phyloP scores from a whole-genome alignment of 2,888 invertebrate species.

The Ornithoptera priamus region DNA sequence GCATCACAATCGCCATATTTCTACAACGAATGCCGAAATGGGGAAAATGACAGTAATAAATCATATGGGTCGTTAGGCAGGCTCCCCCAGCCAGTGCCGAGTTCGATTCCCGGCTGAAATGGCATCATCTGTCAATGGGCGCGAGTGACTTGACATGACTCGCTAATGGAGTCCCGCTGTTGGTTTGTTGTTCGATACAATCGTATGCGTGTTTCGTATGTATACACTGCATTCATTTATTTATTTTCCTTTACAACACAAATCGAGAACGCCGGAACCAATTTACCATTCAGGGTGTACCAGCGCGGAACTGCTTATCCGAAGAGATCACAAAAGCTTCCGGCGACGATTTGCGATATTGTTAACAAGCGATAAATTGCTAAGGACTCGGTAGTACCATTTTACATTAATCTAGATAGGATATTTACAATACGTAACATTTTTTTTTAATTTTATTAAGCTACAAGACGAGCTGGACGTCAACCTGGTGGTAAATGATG shows the following conservation, averaged over 20 bases:
- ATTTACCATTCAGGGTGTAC: too few relatives aligned
- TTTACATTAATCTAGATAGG: too few relatives aligned
- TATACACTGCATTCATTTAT: conserved; percentile 28
- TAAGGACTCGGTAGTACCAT: too few relatives aligned
- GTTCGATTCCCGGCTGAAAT: conserved; percentile 78
- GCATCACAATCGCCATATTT: conserved; percentile 46
- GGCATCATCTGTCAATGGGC: conserved; percentile 79
- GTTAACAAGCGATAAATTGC: too few relatives aligned
- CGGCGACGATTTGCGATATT: too few relatives aligned
- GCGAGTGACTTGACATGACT: conserved; percentile 74
- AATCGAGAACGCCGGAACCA: too few relatives aligned
- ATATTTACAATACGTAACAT: too few relatives aligned
- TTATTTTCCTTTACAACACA: conserved; percentile 11
- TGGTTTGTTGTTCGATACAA: conserved; percentile 55
- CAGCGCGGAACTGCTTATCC: too few relatives aligned
- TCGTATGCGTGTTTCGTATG: conserved; percentile 41
- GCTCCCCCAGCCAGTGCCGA: conserved; percentile 64
- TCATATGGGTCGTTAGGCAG: conserved; percentile 78
- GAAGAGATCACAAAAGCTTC: too few relatives aligned
- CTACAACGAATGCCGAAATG: conserved; percentile 35
- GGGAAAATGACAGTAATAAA: conserved; percentile 76
- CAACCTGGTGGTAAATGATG: too few relatives aligned
- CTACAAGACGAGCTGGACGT: too few relatives aligned
- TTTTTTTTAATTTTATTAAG: too few relatives aligned
- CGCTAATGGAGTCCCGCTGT: conserved; percentile 75